A percentile compares a stretch with the other conserved stretches of the same genome.
These are phyloP conservation scores for Druceiella hillmani DNA, from an alignment of 2,888 invertebrate genomes.

Conservation along the genomic window DNA sequence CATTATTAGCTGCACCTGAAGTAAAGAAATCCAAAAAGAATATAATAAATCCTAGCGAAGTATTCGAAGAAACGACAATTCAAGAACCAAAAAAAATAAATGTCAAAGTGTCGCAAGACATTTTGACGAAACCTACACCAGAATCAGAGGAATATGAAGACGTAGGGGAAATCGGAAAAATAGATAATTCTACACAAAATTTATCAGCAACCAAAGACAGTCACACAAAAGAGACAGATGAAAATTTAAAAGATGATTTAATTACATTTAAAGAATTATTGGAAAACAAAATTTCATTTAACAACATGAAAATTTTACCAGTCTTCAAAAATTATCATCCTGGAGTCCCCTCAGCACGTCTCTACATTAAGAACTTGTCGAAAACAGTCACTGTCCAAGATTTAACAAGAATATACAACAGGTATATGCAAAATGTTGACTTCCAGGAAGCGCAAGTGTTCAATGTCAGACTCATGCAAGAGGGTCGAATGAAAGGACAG, in stretches of 20 bases:
- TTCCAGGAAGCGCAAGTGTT: slow-evolving; percentile 46
- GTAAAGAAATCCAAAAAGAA: slow-evolving; percentile 33
- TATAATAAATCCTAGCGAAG: slow-evolving; percentile 33
- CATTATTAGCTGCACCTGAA: slow-evolving; percentile 29
- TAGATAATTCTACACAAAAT: slow-evolving; percentile 29
- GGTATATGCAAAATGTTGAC: slow-evolving; percentile 49
- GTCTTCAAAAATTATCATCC: slow-evolving; percentile 83
- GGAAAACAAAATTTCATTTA: slow-evolving; percentile 61
- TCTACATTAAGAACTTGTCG: slow-evolving; percentile 90
- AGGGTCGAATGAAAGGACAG: slow-evolving; percentile 95
- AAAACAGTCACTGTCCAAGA: slow-evolving; percentile 74
- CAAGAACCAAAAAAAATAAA: slow-evolving; percentile 43
- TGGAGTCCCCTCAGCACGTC: slow-evolving; percentile 73
- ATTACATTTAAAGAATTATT: slow-evolving; percentile 62
- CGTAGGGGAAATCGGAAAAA: slow-evolving; percentile 41
- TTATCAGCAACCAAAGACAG: slow-evolving; percentile 29
- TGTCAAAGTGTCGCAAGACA: slow-evolving; percentile 39
- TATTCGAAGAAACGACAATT: slow-evolving; percentile 38
- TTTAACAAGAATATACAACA: slow-evolving; percentile 68
- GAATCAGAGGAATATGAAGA: slow-evolving; percentile 35
- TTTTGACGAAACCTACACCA: slow-evolving; percentile 31
- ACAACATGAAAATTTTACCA: slow-evolving; percentile 67
- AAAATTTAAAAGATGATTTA: slow-evolving; percentile 33
- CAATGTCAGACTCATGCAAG: slow-evolving; percentile 81
- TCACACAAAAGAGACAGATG: slow-evolving; percentile 22